Base-by-base conservation (phyloP, 2,113 vertebrate species). In the Limnothrissa miodon region DNA sequence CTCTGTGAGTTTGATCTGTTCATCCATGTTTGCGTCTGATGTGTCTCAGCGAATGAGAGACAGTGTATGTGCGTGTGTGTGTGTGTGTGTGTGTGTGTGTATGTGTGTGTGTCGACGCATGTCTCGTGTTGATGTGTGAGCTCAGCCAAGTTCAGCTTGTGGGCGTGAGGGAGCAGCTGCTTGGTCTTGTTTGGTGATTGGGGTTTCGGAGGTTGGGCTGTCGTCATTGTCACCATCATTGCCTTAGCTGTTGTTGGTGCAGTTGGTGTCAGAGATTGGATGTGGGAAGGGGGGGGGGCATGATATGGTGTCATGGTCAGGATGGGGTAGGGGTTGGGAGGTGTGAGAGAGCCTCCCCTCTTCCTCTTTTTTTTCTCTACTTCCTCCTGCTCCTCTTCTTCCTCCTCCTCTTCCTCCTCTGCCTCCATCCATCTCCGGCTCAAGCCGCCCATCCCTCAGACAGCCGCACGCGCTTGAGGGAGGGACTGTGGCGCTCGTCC, bases 371-470 rank as follows among this genome's bases (percentile, higher is more conserved):
- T 42, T n/a, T n/a, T n/a, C n/a, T n/a, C n/a, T n/a, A n/a, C 42
- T 6, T 42, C 6, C 42, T 42, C 42, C 42, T 42, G 2, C 42
- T 10, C 59, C n/a, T 11, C 9, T 10, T 17, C 25, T 13, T 17
- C 66, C 1, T 33, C 13, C 66, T 33, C 66, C 66, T 42, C 42
- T 6, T 42, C 42, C 42, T 42, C 42, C 42, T 42, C 42, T 42
- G 42, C n/a, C n/a, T n/a, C n/a, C n/a, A n/a, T 2, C 56, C 25
- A 21, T 6, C 29, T 11, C 62, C 29, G 1, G 13, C 98, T 99
- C 97, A 99, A 98, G 98, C 99, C 1, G 98, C 97, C 97, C 98
- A 99, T 94, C 98, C 97, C 93, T 99, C 98, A 89, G 98, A 99
- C 88, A 99, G 96, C 90, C 98, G 94, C 95, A 98, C 97, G 90